Evolutionary conservation across 1,140 invertebrate genomes (phyloP).

Genomic region (Mylabris phalerata): DNA sequence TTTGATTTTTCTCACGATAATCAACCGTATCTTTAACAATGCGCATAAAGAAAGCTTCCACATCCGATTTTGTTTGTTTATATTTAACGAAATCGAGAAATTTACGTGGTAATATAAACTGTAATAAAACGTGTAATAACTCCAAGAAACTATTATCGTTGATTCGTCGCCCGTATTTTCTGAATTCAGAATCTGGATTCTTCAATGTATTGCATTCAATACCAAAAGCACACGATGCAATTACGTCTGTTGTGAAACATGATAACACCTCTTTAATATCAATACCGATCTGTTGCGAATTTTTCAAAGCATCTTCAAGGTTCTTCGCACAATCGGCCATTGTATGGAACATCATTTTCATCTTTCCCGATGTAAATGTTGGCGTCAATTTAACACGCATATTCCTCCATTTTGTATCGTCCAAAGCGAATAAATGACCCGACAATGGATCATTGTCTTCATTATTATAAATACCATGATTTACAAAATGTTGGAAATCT

Average conservation of each 20-base stretch:
- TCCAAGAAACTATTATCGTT: background rate
- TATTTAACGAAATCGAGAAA: conserved; percentile 5
- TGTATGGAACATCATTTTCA: conserved; percentile 42
- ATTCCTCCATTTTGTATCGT: conserved; percentile 44
- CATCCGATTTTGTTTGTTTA: conserved; percentile 12
- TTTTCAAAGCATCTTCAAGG: conserved; percentile 42
- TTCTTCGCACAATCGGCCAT: conserved; percentile 5
- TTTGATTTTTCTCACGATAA: conserved; percentile 29
- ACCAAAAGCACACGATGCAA: conserved; percentile 41
- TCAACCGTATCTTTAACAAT: conserved; percentile 28
- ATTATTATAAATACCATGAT: conserved; percentile 41
- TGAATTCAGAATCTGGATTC: conserved; percentile 30
- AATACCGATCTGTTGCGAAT: background rate
- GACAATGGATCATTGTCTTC: conserved; percentile 43
- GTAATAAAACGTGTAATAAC: background rate
- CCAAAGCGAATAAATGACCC: conserved; percentile 44
- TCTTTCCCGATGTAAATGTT: conserved; percentile 47
- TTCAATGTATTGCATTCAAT: conserved; percentile 36
- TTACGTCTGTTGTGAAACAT: conserved; percentile 16
- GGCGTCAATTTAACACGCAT: conserved; percentile 43
- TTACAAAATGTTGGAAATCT: conserved; percentile 45
- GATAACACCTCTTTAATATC: background rate
- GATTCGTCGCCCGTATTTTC: conserved; percentile 19
- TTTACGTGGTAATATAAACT: background rate
- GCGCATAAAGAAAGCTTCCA: conserved; percentile 33